Evolutionary conservation across 2,113 vertebrate species (phyloP), one percentile per base, ranked within the genome.

Genomic region (Dendrocopos noguchii): DNA sequence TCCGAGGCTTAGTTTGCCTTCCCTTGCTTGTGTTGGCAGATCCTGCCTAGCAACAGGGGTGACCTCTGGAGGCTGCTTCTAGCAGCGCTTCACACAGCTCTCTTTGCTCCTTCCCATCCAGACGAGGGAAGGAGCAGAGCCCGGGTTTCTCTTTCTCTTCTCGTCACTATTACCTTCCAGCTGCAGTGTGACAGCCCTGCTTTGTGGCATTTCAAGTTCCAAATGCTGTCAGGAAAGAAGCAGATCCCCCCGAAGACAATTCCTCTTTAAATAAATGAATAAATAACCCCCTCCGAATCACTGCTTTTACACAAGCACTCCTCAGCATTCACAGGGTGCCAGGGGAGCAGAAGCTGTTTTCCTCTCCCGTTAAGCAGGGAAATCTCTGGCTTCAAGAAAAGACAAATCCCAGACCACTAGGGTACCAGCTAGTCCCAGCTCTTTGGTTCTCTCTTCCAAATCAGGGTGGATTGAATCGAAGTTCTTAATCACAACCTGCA

Each of bases 21-120:
- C 29, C 77, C 25, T 27, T 80, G 33, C 85, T 75, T 88, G 28
- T 80, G 61, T 44, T 86, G 80, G 84, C 0, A 0, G 33, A 95
- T 88, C 68, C 90, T 95, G 94, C 95, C 90, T 96, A 95, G 95
- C 93, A 96, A 95, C 94, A 96, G 92, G 83, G 56, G 53, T 95
- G 93, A 95, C 94, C 90, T 95, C 92, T 83, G 0, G 28, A 95
- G 94, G 90, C 42, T 94, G 91, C 47, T 86, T 91, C 68, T 44
- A 93, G 87, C 82, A 94, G 89, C 0, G 0, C 77, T 92, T 89
- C 91, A 82, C 15, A 2, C 67, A 67, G 91, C 68, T 94, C 57
- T 87, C 70, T 73, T 86, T 65, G 66, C 57, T 94, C 80, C 44
- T 83, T 94, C 82, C 56, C 65, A 88, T 83, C 72, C 87, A 91